These are phyloP conservation scores for Bothrops alternatus DNA, from an alignment of 2,797 vertebrate species.

Conservation along the genomic window DNA sequence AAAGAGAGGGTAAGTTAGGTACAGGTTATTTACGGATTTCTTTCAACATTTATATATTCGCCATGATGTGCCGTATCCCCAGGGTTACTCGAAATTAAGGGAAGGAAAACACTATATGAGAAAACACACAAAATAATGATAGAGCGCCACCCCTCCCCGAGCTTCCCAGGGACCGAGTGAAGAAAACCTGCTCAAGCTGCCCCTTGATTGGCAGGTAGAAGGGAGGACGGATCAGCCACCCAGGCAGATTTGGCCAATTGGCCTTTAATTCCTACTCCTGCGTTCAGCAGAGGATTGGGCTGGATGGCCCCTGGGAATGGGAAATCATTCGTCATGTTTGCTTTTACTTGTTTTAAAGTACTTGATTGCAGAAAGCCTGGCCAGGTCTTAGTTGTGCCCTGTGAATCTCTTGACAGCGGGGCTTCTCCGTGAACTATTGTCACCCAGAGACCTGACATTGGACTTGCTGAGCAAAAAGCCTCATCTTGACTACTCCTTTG, in stretches of 20 bases:
- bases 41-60: background rate
- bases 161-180: background rate
- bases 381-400: background rate
- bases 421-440: background rate
- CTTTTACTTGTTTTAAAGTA: background rate
- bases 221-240: background rate
- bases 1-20: constrained; percentile 89
- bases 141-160: background rate
- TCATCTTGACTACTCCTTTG: background rate
- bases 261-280: background rate
- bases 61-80: background rate
- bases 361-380: background rate
- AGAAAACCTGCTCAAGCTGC: background rate
- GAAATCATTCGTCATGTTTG: too few relatives aligned
- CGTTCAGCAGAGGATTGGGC: background rate
- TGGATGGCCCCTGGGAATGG: background rate
- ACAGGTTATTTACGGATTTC: background rate
- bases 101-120: background rate
- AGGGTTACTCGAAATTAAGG: background rate
- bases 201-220: background rate
- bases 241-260: background rate
- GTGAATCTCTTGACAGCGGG: background rate
- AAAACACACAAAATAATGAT: background rate
- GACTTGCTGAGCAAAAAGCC: background rate
- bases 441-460: background rate